Conservation (phyloP, 2,797 vertebrate species). For the Hypotaenidia okinawae region DNA sequence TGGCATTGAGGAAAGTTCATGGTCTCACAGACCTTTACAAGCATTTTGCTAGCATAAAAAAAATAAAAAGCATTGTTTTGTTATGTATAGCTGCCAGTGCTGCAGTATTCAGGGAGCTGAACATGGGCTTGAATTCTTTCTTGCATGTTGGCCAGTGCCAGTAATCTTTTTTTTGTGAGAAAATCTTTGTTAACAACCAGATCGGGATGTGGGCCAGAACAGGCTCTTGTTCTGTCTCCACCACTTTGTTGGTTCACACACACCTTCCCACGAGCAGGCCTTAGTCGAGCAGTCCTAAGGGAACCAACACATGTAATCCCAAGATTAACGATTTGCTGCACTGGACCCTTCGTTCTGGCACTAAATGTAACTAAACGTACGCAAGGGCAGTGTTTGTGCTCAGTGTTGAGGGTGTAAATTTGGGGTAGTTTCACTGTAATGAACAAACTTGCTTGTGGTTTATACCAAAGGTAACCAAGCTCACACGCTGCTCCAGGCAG, state of each 20-base stretch:
- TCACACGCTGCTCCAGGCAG: fast-evolving
- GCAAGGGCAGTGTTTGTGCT: neutral
- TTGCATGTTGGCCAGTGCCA: neutral
- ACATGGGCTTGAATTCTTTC: neutral
- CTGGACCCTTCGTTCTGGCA: neutral
- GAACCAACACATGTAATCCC: neutral
- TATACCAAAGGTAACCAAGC: neutral
- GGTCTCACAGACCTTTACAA: neutral
- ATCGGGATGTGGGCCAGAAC: fast-evolving
- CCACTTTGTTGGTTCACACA: neutral
- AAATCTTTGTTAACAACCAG: neutral
- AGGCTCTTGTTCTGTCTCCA: neutral
- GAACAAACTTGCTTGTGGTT: neutral
- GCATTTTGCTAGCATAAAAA: neutral
- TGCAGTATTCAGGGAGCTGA: neutral
- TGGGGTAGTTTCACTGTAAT: neutral
- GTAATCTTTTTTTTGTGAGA: neutral
- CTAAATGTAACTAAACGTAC: neutral
- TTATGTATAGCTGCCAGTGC: neutral
- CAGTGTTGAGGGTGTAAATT: neutral
- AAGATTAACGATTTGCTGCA: neutral
- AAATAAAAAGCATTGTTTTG: neutral
- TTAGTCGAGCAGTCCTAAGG: neutral
- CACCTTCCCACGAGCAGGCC: neutral
- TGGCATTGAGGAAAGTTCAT: neutral